Evolutionary conservation across 2,113 vertebrate genomes (phyloP), one percentile per base, ranked within the genome.

Genomic region (Crotalus viridis): DNA sequence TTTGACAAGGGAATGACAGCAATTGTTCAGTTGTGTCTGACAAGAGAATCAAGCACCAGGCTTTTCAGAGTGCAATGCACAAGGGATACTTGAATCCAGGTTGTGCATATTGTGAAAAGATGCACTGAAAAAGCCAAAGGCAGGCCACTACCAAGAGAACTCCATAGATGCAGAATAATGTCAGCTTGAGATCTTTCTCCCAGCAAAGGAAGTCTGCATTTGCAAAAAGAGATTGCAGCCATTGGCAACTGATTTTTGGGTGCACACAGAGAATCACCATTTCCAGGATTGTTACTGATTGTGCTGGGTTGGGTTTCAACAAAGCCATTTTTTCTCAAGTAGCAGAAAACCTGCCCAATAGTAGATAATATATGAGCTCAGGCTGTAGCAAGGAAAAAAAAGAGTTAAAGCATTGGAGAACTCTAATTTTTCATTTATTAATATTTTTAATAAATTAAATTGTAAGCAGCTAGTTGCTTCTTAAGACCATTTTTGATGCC

Each of bases 21-120:
- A 87, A 81, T 55, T 54, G 0, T 54, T 90, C 56, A 90, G 92
- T 94, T 4, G 81, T 92, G 93, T 90, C 88, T 4, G 22, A 89
- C 91, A 94, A 93, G 92, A 93, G 91, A 96, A 97, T 92, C 95
- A 95, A 95, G 95, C 91, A 92, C 93, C 96, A 97, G 91, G 92
- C 95, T 96, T 81, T 93, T 94, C 93, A 91, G 28, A 94, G 91
- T 94, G 89, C 93, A 94, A 91, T 91, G 91, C 95, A 69, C 92
- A 93, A 94, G 90, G 94, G 94, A 97, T 95, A 94, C 85, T 1
- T 94, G 96, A 95, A 94, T 92, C 90, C 74, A 39, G 33, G 15
- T 43, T 87, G 0, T 0, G 94, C 93, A 95, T 90, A 95, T 95
- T 61, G n/a, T 0, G 39, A 64, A 95, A 74, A 74, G n/a, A 13